These are phyloP conservation scores for Polypterus senegalus DNA, from an alignment of 2,113 vertebrate species.

Conservation along the genomic window DNA sequence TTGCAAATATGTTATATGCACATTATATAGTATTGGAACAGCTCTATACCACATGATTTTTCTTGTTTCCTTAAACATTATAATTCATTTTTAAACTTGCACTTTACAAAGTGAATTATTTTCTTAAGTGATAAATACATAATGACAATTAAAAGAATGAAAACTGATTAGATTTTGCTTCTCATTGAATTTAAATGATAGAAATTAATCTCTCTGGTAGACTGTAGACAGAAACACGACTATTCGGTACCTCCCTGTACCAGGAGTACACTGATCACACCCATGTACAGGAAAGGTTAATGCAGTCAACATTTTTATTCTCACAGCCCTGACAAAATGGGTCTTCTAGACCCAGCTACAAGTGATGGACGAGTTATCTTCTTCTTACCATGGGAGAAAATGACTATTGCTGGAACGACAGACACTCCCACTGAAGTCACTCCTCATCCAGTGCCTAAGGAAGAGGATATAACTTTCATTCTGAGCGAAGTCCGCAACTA, in stretches of 20 bases:
- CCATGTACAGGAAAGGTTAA: constrained; percentile 53
- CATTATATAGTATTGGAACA: not conserved
- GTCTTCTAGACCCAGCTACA: constrained; percentile 86
- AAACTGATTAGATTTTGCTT: not conserved
- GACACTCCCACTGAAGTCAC: constrained; percentile 79
- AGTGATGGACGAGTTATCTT: constrained; percentile 94
- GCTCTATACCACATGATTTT: not conserved
- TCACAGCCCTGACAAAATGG: constrained; percentile 88
- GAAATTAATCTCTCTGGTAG: constrained; percentile 54
- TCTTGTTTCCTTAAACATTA: not conserved
- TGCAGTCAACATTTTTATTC: constrained; percentile 48
- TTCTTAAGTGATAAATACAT: not conserved
- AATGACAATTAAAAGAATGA: not conserved
- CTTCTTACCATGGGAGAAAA: constrained; percentile 95
- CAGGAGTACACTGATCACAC: constrained; percentile 28
- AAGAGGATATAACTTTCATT: constrained; percentile 81
- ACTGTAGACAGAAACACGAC: constrained; percentile 55
- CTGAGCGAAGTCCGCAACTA: constrained; percentile 86
- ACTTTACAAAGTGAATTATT: not conserved
- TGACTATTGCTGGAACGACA: constrained; percentile 91
- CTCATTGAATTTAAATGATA: constrained; percentile 46
- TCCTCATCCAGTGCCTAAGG: constrained; percentile 69
- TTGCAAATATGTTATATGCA: not conserved
- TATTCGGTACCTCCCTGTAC: constrained; percentile 46
- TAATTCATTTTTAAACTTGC: not conserved